Evolutionary conservation across 2,113 vertebrate genomes (phyloP), one percentile per base, ranked within the genome.

Genomic region (Thermophis baileyi): DNA sequence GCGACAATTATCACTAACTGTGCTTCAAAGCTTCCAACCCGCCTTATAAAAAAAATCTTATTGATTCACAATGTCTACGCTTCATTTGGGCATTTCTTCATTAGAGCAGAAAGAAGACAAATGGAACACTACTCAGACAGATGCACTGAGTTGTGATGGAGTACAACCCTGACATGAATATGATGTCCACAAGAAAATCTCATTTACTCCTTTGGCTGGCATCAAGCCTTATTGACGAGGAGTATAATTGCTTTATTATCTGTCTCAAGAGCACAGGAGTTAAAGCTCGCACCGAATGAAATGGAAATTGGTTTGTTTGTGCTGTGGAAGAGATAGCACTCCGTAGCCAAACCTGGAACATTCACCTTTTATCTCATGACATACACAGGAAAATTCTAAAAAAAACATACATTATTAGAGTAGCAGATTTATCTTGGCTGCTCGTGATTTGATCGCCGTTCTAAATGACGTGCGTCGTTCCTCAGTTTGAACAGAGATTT

Each of bases 221-320:
- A 87, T 81, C 10, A 81, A 25, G 74, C 60, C 90, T 18, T 91
- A 57, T 93, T 94, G 94, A 44, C 89, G 47, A 89, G 0, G 14
- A 81, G 85, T 10, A 22, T 54, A 74, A 92, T 88, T 92, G 90
- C 86, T 25, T 89, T 92, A 44, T 63, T 35, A 92, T 93, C 53
- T 85, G 90, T 54, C 90, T 85, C 54, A 10, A 54, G 85, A 90
- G 46, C 2, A 5, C 81, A 90, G n/a, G 46, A 63, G 90, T 50
- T n/a, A 27, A 11, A 0, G 6, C 53, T 50, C 92, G 87, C 11
- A 90, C 27, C 46, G 40, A 94, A 0, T 9, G 44, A 92, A 30
- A 91, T 55, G 90, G 0, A 57, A 0, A 74, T 74, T 74, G 47
- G 54, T 60, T 92, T 89, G 69, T 11, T 57, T 49, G 47, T 49